Base-by-base conservation (phyloP, 2,888 invertebrate genomes). In the Lepas anatifera region DNA sequence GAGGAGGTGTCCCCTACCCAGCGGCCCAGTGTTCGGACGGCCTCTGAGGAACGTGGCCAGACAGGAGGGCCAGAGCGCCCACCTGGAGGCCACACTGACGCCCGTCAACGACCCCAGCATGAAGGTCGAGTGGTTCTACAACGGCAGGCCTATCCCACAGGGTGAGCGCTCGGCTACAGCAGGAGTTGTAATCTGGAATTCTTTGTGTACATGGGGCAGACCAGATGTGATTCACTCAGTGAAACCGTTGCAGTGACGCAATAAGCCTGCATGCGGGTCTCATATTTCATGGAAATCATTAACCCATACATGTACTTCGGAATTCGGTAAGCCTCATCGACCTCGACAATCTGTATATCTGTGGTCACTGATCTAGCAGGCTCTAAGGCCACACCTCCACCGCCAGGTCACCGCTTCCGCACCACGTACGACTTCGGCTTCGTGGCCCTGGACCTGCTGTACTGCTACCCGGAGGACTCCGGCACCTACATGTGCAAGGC, bases 21-120 rank as follows among this genome's bases (percentile, higher is more conserved):
- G 78, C 92, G 90, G 76, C 95, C n/a, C 94, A 1, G 89, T 92
- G 78, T 95, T 95, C 76, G 92, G 92, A 69, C 86, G 91, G 76
- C 91, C 93, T 11, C 82, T 96, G 75, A 92, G 91, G 77, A 92
- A 90, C 77, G 83, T 87, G 70, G 91, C 48, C n/a, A 85, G 92
- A 25, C 85, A 89, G 18, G 96, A 97, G 82, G 95, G 95, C 32
- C 85, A 86, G 72, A 89, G 89, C 69, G 90, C 93, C 71, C 96
- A 96, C 80, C 83, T 97, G 76, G 96, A 96, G 82, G 95, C 95
- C 0, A 95, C 95, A 8, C 83, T 99, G 43, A 93, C 95, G 0
- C 99, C 99, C 0, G 92, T 97, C 48, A 96, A 97, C 77, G 99
- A 99, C 80, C 95, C 98, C 7, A 95, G 95, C 13, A 97, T 99